Conservation (phyloP, 2,113 vertebrate species). For the Pachyramphus minor region DNA sequence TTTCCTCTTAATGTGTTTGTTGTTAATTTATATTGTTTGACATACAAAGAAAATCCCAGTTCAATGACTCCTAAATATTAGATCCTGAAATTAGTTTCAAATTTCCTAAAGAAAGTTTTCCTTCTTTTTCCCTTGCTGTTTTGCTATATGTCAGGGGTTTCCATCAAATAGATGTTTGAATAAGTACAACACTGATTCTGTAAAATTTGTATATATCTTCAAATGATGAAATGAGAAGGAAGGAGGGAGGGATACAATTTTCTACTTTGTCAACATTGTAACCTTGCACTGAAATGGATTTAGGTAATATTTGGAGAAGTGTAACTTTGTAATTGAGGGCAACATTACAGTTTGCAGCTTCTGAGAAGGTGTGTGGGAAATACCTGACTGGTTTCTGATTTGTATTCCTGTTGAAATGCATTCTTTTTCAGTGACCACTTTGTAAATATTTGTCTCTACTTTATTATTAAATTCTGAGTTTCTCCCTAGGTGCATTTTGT, state of each 20-base stretch:
- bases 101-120: background rate
- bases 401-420: background rate
- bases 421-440: background rate
- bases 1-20: background rate
- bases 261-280: background rate
- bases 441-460: background rate
- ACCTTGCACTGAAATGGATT: background rate
- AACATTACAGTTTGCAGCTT: background rate
- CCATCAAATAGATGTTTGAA: background rate
- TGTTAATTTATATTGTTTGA: conserved; percentile 26
- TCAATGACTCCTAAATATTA: background rate
- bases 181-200: background rate
- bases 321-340: background rate
- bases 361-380: background rate
- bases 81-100: background rate
- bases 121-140: background rate
- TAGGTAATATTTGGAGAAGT: background rate
- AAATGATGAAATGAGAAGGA: background rate
- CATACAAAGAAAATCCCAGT: background rate
- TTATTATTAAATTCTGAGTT: background rate
- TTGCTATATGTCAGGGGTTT: background rate
- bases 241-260: background rate
- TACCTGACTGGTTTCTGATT: rapidly evolving
- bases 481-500: background rate
- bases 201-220: background rate